Percentiles rank a stretch among this genome's conserved stretches.
Evolutionary conservation across 2,797 vertebrate species (phyloP).

Genomic region (Forpus xanthops): DNA sequence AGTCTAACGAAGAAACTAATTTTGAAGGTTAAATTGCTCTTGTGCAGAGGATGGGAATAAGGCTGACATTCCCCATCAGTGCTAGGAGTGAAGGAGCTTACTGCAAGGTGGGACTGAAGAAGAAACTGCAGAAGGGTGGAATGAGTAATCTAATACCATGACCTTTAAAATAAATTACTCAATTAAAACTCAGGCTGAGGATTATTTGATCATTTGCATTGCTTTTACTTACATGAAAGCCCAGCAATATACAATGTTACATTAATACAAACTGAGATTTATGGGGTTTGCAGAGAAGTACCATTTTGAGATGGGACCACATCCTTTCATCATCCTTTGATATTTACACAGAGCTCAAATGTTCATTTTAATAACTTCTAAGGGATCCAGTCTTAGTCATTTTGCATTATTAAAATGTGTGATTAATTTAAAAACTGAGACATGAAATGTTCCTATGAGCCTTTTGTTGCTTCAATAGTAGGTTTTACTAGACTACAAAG

Average conservation of each 20-base stretch:
- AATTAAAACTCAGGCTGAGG: conserved; percentile 56
- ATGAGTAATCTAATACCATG: conserved; percentile 41
- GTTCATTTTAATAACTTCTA: conserved; percentile 68
- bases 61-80: neutral
- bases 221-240: conserved; percentile 66
- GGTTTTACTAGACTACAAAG: conserved; percentile 38
- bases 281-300: conserved; percentile 50
- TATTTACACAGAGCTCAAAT: conserved; percentile 70
- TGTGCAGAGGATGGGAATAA: neutral
- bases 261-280: conserved; percentile 62
- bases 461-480: conserved; percentile 41
- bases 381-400: conserved; percentile 60
- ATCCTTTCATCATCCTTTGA: conserved; percentile 66
- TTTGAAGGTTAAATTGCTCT: neutral
- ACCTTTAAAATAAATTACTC: conserved; percentile 69
- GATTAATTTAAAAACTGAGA: conserved; percentile 54
- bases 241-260: conserved; percentile 44
- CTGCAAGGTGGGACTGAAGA: neutral
- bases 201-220: conserved; percentile 65
- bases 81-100: neutral
- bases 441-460: conserved; percentile 39
- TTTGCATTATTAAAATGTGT: conserved; percentile 61
- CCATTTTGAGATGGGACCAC: conserved; percentile 46
- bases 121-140: neutral
- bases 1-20: neutral